phyloP scores from a whole-genome alignment of 2,113 vertebrate genomes.

The Perca schrenkii region DNA sequence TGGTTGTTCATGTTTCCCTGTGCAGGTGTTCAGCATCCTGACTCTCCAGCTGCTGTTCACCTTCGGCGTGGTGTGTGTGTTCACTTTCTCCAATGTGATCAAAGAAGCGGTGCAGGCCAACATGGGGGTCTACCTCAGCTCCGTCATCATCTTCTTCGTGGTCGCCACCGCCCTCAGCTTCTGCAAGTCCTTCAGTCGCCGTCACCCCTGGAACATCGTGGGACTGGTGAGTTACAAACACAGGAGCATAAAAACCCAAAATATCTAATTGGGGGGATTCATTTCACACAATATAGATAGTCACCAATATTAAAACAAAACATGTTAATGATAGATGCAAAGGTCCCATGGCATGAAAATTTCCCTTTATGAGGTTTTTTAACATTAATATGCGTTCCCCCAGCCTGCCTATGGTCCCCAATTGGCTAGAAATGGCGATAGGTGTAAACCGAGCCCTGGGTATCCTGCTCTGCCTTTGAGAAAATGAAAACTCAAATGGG shows the following conservation, averaged over 20 bases:
- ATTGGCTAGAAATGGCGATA: too few relatives aligned
- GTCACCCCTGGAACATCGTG: conserved; percentile 83
- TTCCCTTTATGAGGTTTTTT: too few relatives aligned
- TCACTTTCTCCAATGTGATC: conserved; percentile 81
- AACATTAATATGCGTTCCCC: too few relatives aligned
- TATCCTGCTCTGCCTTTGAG: too few relatives aligned
- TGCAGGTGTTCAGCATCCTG: conserved; percentile 82
- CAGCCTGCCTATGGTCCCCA: too few relatives aligned
- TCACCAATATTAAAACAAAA: background rate
- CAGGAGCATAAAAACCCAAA: background rate
- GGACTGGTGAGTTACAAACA: conserved; percentile 76
- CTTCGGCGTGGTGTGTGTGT: conserved; percentile 81
- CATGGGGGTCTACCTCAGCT: conserved; percentile 78
- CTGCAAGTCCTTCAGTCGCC: conserved; percentile 70
- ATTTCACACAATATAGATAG: background rate
- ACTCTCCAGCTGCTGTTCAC: conserved; percentile 84
- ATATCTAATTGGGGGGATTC: background rate
- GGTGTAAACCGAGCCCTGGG: too few relatives aligned
- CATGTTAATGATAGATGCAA: too few relatives aligned
- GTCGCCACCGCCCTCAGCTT: conserved; percentile 58
- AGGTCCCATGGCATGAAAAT: too few relatives aligned
- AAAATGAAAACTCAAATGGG: too few relatives aligned
- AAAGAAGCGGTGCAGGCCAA: conserved; percentile 60
- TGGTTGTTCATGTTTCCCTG: background rate
- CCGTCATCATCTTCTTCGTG: conserved; percentile 73